Evolutionary conservation across 2,113 vertebrate genomes (phyloP), one percentile per base, ranked within the genome.

Genomic region (Spea multiplicata): DNA sequence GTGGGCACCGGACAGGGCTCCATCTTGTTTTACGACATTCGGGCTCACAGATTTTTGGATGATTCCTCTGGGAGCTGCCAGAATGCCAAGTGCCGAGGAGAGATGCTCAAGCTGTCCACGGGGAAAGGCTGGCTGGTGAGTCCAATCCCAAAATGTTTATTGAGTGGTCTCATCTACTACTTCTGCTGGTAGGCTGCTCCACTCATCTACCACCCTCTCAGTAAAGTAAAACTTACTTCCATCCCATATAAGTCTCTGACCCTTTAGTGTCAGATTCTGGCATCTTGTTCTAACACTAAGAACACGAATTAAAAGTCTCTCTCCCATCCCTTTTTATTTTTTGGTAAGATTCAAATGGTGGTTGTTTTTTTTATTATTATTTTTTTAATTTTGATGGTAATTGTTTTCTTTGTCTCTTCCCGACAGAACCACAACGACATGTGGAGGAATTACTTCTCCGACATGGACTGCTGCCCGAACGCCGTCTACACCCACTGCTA

Each of bases 401-500:
- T 30, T 30, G 30, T 67, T 30, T 17, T 52, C 8, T 44, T 45
- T 73, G 13, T 47, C 17, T 6, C 72, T 62, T 74, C 81, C 66
- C 82, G 67, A 73, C 86, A 99, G 97, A 98, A 95, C 88, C 96
- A 98, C 68, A 96, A 99, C 52, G 97, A 99, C 86, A 99, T 96
- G 13, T 98, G 97, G 97, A 94, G 96, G 90, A 98, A 96, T 90
- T 99, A 99, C 87, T 99, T 99, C 88, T 98, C 97, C 4, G 96
- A 98, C 83, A 95, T 98, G 90, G 91, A 93, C 90, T 96, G 90
- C 88, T 99, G 98, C 90, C 96, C 97, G 65, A 99, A 98, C 46
- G 97, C 97, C 16, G 96, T 99, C 91, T 99, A 99, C 89, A 98
- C 97, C 10, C 97, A 99, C 93, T 99, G 97, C 91, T 99, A 99